Evolutionary conservation across 2,113 vertebrate genomes (phyloP).

Genomic region (Tylochromis polylepis): DNA sequence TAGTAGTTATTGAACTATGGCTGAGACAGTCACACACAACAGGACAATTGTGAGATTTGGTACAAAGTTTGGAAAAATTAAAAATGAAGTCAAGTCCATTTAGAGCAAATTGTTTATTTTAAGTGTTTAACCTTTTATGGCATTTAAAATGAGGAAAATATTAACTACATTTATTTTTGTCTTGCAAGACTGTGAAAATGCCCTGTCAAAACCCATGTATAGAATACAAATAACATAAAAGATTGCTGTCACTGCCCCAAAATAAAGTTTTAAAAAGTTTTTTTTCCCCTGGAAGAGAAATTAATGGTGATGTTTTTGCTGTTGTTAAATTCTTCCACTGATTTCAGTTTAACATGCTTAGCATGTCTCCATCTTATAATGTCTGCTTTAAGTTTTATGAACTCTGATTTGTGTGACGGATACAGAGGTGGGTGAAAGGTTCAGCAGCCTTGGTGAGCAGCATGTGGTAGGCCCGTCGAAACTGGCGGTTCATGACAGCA

Average conservation of each 20-base stretch:
- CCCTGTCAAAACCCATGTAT: neutral
- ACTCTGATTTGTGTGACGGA: neutral
- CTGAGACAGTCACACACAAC: neutral
- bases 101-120: neutral
- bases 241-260: neutral
- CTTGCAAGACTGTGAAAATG: neutral
- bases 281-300: neutral
- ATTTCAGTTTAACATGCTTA: neutral
- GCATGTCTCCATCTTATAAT: neutral
- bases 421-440: constrained; percentile 32
- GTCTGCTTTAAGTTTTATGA: neutral
- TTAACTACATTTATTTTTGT: neutral
- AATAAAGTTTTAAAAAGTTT: neutral
- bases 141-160: neutral
- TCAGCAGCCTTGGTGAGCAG: constrained; percentile 61
- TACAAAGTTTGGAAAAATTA: neutral
- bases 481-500: constrained; percentile 82
- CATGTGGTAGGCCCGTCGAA: constrained; percentile 74
- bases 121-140: neutral
- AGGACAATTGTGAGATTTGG: neutral
- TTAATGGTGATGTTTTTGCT: neutral
- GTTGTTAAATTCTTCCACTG: neutral
- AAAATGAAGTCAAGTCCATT: neutral
- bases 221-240: neutral
- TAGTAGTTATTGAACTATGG: neutral